A percentile compares a stretch with the other conserved stretches of the same genome.
phyloP scores from a whole-genome alignment of 2,113 vertebrate species.

The Alces alces region DNA sequence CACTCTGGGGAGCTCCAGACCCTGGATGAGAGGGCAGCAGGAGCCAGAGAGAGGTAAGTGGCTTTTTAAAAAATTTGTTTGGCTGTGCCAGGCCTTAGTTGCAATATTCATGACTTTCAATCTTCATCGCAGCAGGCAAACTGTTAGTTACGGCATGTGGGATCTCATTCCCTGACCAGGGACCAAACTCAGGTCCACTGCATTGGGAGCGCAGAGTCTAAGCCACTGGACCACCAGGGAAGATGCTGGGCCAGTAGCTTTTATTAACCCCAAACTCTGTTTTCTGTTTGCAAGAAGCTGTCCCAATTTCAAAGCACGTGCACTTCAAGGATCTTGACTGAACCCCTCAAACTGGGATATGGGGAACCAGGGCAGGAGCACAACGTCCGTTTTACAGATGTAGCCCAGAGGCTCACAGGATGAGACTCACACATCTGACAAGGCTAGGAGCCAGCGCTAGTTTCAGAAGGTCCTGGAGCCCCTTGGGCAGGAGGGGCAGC shows the following conservation, averaged over 20 bases:
- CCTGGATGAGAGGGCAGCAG: background rate
- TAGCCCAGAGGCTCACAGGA: background rate
- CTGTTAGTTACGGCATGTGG: background rate
- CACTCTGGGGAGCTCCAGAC: background rate
- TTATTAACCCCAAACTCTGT: background rate
- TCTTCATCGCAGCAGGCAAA: background rate
- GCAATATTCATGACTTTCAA: background rate
- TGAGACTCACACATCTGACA: background rate
- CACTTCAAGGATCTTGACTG: background rate
- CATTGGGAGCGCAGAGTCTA: background rate
- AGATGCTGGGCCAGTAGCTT: background rate
- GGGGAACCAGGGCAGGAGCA: background rate
- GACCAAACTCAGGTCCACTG: background rate
- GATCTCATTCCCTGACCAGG: background rate
- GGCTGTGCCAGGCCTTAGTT: background rate
- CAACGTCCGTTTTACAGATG: fast-evolving
- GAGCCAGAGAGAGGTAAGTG: background rate
- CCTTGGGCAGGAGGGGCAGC: background rate
- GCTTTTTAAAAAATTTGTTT: background rate
- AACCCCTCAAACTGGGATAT: background rate
- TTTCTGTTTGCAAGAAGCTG: background rate
- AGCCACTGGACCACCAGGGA: background rate
- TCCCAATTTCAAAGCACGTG: background rate
- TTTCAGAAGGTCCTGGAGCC: background rate
- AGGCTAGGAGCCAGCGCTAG: background rate